Evolutionary conservation across 1,140 invertebrate species (phyloP), one percentile per base, ranked within the genome.

Genomic region (Bombus superbus): DNA sequence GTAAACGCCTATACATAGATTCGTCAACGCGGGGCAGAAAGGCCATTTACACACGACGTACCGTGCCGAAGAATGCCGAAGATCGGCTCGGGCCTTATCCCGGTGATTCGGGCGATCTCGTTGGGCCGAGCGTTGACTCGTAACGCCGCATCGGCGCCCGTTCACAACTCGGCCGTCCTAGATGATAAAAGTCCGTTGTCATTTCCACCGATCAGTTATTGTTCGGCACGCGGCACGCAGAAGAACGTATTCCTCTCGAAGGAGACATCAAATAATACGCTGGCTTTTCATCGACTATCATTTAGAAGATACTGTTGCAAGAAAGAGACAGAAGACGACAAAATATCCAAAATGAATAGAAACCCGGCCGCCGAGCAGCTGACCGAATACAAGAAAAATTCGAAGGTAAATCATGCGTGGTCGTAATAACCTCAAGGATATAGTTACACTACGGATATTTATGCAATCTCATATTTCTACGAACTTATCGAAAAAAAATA

Each of bases 281-380:
- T 73, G 76, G 82, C 77, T 68, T 38, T 64, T 13, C 35, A 57
- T 28, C 53, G 35, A 42, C 32, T 53, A 10, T 62, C 59, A 3
- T 32, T 76, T 1, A 44, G 47, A 11, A 74, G 42, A 1, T 89
- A 86, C 42, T 76, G 57, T 9, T 76, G 83, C 42, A 62, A 81
- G 25, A 83, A 3, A 72, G 25, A 73, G 0, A n/a, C 6, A 15
- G 66, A 83, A 13, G 82, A 42, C 57, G 47, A 76, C 8, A 44
- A 79, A 2, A 90, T 90, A 79, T 71, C 79, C 8, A 25, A 1
- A 15, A 64, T n/a, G n/a, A 35, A 42, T 0, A 79, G 96, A 87
- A 97, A 97, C 92, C 96, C 96, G 76, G 96, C 97, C 8, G 92
- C 96, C 9, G 96, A 98, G 75, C 97, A 98, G 94, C 94, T 98